Percentiles rank a stretch among this genome's conserved stretches.
These are phyloP conservation scores for Rhingia rostrata DNA, from an alignment of 2,888 invertebrate species.

Conservation along the genomic window DNA sequence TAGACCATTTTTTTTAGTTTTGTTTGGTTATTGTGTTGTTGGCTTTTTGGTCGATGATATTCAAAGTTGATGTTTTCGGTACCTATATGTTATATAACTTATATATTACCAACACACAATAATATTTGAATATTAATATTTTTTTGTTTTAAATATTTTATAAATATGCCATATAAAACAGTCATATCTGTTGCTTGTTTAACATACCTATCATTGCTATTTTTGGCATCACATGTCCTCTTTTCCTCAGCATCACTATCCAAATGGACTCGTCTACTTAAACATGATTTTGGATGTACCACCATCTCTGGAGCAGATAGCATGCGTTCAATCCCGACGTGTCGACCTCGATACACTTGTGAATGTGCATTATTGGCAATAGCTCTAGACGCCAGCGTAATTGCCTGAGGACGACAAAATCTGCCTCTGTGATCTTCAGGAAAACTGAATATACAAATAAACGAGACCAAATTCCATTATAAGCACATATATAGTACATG, in stretches of 20 bases:
- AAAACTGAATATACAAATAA: constrained; percentile 77
- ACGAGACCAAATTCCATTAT: constrained; percentile 23
- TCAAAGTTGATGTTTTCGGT: no score
- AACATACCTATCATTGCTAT: constrained; percentile 56
- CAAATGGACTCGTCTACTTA: constrained; percentile 79
- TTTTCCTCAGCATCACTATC: constrained; percentile 47
- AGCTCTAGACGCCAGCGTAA: constrained; percentile 81
- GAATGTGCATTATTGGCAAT: constrained; percentile 80
- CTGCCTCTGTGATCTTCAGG: constrained; percentile 80
- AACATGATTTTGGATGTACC: constrained; percentile 84
- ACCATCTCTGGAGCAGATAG: constrained; percentile 80
- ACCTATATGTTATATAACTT: no score
- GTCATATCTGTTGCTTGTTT: not conserved
- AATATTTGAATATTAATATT: no score
- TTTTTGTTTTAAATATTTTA: no score
- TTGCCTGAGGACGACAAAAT: constrained; percentile 82
- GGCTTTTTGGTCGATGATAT: no score
- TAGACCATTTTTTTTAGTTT: no score
- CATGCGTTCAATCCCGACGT: constrained; percentile 78
- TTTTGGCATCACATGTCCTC: constrained; percentile 22
- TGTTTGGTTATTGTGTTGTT: no score
- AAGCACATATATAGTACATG: not conserved
- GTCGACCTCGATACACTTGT: constrained; percentile 61
- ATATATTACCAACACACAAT: no score
- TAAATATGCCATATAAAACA: no score